Evolutionary conservation across 2,113 vertebrate species (phyloP).

Genomic region (Meriones unguiculatus): DNA sequence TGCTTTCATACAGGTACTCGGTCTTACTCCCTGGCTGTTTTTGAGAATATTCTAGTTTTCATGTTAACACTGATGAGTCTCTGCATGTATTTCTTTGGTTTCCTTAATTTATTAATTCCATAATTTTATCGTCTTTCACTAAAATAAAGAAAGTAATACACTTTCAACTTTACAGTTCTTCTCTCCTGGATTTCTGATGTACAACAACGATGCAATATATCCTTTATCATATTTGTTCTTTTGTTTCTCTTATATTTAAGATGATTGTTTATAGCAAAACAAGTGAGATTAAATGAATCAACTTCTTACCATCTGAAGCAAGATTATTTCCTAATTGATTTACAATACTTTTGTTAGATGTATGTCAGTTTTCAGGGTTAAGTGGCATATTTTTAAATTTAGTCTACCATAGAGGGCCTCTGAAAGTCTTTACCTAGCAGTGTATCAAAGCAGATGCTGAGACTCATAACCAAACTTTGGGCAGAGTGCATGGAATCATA

Average conservation of each 20-base stretch:
- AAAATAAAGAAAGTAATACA: background rate
- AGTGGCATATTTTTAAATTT: background rate
- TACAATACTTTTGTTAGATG: background rate
- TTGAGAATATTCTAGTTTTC: background rate
- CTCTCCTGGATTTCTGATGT: background rate
- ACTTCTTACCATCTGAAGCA: background rate
- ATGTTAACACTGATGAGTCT: background rate
- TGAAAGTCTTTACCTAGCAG: too few relatives aligned
- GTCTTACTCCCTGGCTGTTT: background rate
- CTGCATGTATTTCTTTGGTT: background rate
- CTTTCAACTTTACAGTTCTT: background rate
- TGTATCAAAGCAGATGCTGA: too few relatives aligned
- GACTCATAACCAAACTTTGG: too few relatives aligned
- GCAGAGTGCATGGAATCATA: too few relatives aligned
- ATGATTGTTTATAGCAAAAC: background rate
- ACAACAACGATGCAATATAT: background rate
- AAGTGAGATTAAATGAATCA: background rate
- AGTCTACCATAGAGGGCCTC: background rate
- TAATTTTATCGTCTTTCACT: background rate
- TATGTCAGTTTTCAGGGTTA: background rate
- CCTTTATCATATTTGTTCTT: background rate
- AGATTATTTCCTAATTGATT: background rate
- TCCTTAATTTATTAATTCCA: background rate
- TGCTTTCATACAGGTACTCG: too few relatives aligned
- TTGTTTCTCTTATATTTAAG: background rate